These are phyloP conservation scores for Pseudomyrmex pallidus DNA, from an alignment of 1,140 invertebrate species.

Conservation along the genomic window DNA sequence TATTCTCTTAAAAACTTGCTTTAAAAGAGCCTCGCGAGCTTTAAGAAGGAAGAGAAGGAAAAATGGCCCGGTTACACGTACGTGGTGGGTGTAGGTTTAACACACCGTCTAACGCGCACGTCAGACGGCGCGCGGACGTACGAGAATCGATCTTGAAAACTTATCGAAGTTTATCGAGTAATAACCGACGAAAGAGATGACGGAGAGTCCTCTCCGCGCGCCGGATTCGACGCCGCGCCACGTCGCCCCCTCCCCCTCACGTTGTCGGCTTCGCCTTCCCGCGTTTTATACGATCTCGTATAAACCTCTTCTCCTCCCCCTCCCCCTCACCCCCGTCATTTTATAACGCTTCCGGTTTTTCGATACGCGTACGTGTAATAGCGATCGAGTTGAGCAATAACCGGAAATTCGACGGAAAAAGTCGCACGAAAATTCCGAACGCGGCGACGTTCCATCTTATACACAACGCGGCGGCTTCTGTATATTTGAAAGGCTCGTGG, in stretches of 20 bases:
- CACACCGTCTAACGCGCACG: not conserved
- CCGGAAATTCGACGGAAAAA: not conserved
- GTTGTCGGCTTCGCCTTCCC: slow-evolving; percentile 15
- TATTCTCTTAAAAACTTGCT: slow-evolving; percentile 23
- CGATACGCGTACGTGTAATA: not conserved
- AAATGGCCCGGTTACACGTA: slow-evolving; percentile 8
- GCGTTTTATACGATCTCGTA: slow-evolving; percentile 62
- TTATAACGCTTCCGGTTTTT: slow-evolving; percentile 39
- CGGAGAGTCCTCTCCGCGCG: slow-evolving; percentile 40
- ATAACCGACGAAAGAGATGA: slow-evolving; percentile 71
- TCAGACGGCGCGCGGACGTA: slow-evolving; percentile 55
- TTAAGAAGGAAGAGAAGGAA: not conserved
- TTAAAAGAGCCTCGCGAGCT: not conserved
- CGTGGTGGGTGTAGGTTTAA: too few relatives aligned
- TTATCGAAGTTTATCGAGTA: slow-evolving; percentile 73
- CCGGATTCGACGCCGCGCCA: slow-evolving; percentile 39
- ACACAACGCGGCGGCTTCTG: too few relatives aligned
- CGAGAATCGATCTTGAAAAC: slow-evolving; percentile 71
- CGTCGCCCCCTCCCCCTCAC: not conserved
- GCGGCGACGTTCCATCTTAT: not conserved
- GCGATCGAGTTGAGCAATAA: slow-evolving; percentile 6
- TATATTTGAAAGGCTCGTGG: not conserved
- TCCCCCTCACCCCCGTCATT: not conserved
- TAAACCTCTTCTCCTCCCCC: not conserved
- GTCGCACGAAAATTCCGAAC: not conserved